Conservation (phyloP, 2,888 invertebrate genomes). For the Mayetiola destructor region DNA sequence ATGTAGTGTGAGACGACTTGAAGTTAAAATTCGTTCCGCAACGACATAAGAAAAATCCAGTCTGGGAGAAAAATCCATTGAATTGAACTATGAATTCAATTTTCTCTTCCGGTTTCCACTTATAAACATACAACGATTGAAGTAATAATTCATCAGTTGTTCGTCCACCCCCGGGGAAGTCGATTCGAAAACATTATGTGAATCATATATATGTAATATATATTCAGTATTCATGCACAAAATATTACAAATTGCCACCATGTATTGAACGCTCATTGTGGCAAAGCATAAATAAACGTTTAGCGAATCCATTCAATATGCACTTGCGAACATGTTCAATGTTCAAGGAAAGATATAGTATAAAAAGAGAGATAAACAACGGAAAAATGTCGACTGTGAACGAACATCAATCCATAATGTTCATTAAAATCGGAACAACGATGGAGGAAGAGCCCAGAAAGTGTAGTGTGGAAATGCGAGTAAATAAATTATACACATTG, state of each 20-base stretch:
- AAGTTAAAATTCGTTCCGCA: neutral
- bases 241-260: conserved; percentile 12
- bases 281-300: neutral
- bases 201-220: too few relatives aligned
- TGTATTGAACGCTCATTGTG: neutral
- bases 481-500: conserved; percentile 9
- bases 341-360: too few relatives aligned
- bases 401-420: too few relatives aligned
- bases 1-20: neutral
- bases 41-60: neutral
- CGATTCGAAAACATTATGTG: too few relatives aligned
- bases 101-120: too few relatives aligned
- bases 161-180: conserved; percentile 2
- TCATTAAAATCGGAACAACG: neutral
- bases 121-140: too few relatives aligned
- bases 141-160: neutral
- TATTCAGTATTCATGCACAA: conserved; percentile 10
- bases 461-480: neutral
- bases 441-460: neutral
- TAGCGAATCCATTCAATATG: neutral
- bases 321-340: neutral
- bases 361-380: too few relatives aligned
- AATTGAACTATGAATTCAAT: neutral
- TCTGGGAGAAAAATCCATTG: neutral
- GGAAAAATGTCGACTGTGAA: neutral